A percentile compares a stretch with the other conserved stretches of the same genome.
Conservation (phyloP, 2,888 invertebrate genomes). For the Mechanitis mazaeus region DNA sequence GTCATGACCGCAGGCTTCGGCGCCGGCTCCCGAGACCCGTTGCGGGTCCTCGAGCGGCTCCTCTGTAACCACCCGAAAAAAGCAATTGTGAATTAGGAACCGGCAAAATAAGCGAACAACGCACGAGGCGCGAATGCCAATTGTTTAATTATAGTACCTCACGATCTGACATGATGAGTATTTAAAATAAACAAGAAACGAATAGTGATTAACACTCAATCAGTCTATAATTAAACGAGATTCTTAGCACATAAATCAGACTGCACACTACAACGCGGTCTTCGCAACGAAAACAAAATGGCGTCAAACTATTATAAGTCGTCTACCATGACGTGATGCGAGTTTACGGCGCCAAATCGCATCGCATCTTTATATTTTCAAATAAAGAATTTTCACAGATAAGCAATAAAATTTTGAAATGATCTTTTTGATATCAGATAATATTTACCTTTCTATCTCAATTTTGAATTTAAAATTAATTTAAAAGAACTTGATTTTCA, state of each 20-base stretch:
- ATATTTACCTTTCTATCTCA: no score
- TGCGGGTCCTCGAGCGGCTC: slow-evolving; percentile 71
- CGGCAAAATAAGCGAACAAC: slow-evolving; percentile 37
- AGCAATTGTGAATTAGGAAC: slow-evolving; percentile 14
- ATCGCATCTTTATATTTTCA: neutral
- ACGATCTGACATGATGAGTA: slow-evolving; percentile 66
- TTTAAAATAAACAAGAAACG: slow-evolving; percentile 42
- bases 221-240: slow-evolving; percentile 54
- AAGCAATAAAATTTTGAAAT: neutral
- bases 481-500: no score
- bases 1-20: slow-evolving; percentile 64
- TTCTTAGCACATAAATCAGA: slow-evolving; percentile 44
- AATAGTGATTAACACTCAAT: slow-evolving; percentile 47
- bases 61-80: slow-evolving; percentile 55
- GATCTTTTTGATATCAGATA: neutral
- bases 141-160: slow-evolving; percentile 65
- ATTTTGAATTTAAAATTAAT: no score
- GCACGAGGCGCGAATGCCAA: slow-evolving; percentile 46
- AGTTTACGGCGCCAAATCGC: slow-evolving; percentile 8
- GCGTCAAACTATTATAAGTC: slow-evolving; percentile 26
- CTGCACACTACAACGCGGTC: slow-evolving; percentile 39
- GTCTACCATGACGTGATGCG: slow-evolving; percentile 18
- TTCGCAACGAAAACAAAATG: slow-evolving; percentile 34
- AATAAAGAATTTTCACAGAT: neutral
- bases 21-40: slow-evolving; percentile 68